Base-by-base conservation (phyloP, 2,797 vertebrate genomes). In the Hirundo rustica region DNA sequence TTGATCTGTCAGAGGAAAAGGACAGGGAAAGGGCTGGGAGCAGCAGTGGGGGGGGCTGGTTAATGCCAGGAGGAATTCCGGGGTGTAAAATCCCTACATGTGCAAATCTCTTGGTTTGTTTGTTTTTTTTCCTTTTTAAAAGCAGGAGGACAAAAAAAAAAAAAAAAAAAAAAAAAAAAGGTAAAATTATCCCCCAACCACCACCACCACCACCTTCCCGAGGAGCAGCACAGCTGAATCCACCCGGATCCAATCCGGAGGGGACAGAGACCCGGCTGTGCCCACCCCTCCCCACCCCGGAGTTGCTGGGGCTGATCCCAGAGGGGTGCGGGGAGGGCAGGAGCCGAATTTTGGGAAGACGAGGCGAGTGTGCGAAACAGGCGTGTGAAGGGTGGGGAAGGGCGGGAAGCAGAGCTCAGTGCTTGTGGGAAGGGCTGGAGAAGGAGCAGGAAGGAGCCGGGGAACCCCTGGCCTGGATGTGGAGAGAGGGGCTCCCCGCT, bases 51-150 rank as follows among this genome's bases (percentile, higher is more conserved):
- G 3, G 53, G 64, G 61, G 66, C 89, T 72, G 92, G 85, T 92
- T 94, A 81, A 89, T 88, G 94, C 93, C 38, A 8, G 44, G 87
- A 95, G 84, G 77, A 73, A 55, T 88, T 76, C 88, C 53, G 17
- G 94, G 85, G 82, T 95, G 95, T 95, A 97, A 90, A 95, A 96
- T 85, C 91, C 87, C 72, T 92, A 91, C 73, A 88, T 97, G 97
- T 97, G 97, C 97, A 97, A 97, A 96, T 62, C 27, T 93, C 83
- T 88, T 68, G 26, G 3, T 21, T 34, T 10, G 36, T 38, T 38
- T 38, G 36, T 38, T 20, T 32, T 42, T 50, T 50, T 93, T 89
- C 93, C 4, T 89, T 91, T 57, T 73, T 30, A 82, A 93, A 94
- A 93, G 45, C 48, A 30, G 36, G 36, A 38, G 36, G 10, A 36